Conservation (phyloP, 2,888 invertebrate genomes). For the Candidula unifasciata region DNA sequence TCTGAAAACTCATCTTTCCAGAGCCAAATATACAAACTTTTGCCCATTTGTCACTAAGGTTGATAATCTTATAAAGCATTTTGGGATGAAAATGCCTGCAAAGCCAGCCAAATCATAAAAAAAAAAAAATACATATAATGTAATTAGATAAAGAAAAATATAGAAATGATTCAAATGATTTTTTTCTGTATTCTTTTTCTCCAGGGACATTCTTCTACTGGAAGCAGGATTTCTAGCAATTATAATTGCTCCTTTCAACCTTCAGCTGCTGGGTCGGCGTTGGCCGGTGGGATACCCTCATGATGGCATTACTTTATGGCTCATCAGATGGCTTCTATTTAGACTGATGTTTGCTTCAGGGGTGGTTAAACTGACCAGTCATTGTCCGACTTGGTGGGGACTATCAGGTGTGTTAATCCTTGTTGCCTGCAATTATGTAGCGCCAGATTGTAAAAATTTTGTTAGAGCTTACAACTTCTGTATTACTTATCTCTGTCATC, state of each 20-base stretch:
- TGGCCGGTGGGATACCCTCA: constrained; percentile 64
- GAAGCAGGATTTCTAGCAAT: constrained; percentile 86
- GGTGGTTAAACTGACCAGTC: constrained; percentile 84
- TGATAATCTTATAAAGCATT: no score
- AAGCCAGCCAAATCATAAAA: no score
- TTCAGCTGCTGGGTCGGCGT: constrained; percentile 60
- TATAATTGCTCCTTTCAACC: constrained; percentile 83
- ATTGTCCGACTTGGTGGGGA: constrained; percentile 88
- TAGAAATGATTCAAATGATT: no score
- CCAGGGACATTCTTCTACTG: constrained; percentile 85
- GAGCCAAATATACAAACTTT: no score
- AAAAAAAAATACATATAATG: no score
- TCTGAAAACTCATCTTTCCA: no score
- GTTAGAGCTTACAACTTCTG: no score
- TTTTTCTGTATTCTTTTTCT: constrained; percentile 11
- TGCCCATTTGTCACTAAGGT: no score
- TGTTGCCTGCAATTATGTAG: not conserved
- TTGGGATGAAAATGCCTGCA: no score
- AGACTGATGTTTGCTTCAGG: constrained; percentile 86
- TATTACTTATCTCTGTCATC: no score
- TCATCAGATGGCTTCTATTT: constrained; percentile 86
- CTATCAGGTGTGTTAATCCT: constrained; percentile 82
- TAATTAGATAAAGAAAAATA: no score
- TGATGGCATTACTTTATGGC: constrained; percentile 82
- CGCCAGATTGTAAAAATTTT: no score